phyloP scores from a whole-genome alignment of 2,888 invertebrate genomes.

The Diogma glabrata region DNA sequence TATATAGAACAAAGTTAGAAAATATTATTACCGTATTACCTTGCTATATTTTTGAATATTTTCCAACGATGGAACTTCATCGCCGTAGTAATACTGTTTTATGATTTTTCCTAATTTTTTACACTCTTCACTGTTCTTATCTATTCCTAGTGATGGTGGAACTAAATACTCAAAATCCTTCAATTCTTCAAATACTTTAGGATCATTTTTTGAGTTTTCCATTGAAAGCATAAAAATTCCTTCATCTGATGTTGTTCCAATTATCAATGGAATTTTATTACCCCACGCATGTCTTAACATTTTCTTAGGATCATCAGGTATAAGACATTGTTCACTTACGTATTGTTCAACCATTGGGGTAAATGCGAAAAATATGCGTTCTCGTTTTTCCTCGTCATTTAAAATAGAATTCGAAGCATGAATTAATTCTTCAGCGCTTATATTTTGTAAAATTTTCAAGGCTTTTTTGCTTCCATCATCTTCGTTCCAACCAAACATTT shows the following conservation, averaged over 20 bases:
- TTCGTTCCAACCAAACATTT: constrained; percentile 27
- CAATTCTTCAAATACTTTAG: not conserved
- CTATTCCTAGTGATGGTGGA: not conserved
- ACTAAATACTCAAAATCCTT: not conserved
- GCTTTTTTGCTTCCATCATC: constrained; percentile 27
- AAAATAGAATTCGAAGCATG: constrained; percentile 25
- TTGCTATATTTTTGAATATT: too few species aligned
- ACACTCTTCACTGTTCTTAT: not conserved
- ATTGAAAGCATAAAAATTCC: constrained; percentile 20
- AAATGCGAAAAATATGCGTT: constrained; percentile 28
- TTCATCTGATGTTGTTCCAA: constrained; percentile 33
- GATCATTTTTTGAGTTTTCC: too few species aligned
- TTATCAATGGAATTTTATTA: constrained; percentile 31
- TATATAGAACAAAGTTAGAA: too few species aligned
- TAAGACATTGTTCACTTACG: constrained; percentile 27
- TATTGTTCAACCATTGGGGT: constrained; percentile 33
- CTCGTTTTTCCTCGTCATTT: constrained; percentile 28
- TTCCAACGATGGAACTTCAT: not conserved
- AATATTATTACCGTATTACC: too few species aligned
- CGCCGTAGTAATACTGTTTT: not conserved
- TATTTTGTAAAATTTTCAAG: constrained; percentile 26
- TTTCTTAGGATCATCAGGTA: constrained; percentile 29
- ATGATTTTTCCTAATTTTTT: not conserved
- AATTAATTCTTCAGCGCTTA: constrained; percentile 27
- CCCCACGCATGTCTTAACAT: constrained; percentile 34